Percentiles rank a stretch among this genome's conserved stretches.
phyloP scores from a whole-genome alignment of 2,797 vertebrate species.

The Rhincodon typus region DNA sequence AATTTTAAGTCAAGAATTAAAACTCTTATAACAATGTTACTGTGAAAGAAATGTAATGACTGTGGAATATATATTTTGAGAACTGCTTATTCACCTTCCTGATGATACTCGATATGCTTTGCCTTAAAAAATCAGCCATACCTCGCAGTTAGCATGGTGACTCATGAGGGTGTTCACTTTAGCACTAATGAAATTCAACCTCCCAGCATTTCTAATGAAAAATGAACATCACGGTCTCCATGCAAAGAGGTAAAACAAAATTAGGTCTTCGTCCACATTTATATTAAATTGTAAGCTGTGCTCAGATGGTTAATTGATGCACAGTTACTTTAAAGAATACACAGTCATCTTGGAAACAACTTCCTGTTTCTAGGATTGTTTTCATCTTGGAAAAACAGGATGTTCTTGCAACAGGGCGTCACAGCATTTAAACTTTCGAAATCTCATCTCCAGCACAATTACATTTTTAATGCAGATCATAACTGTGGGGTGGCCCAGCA shows the following conservation, averaged over 20 bases:
- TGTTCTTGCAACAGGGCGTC: slow-evolving; percentile 9
- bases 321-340: background rate
- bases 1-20: background rate
- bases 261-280: background rate
- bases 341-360: background rate
- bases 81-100: background rate
- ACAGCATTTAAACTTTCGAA: slow-evolving; percentile 6
- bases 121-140: background rate
- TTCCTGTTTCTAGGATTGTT: background rate
- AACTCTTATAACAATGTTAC: background rate
- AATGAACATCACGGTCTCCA: background rate
- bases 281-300: background rate
- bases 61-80: background rate
- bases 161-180: background rate
- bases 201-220: background rate
- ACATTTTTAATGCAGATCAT: background rate
- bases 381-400: slow-evolving; percentile 27
- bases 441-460: background rate
- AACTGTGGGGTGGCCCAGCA: slow-evolving; percentile 16
- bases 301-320: background rate
- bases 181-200: background rate
- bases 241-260: background rate
- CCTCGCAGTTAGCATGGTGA: background rate
- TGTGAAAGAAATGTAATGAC: background rate
- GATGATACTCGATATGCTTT: background rate